These are phyloP conservation scores for Phragmatobia fuliginosa DNA, from an alignment of 2,888 invertebrate species.

Conservation along the genomic window DNA sequence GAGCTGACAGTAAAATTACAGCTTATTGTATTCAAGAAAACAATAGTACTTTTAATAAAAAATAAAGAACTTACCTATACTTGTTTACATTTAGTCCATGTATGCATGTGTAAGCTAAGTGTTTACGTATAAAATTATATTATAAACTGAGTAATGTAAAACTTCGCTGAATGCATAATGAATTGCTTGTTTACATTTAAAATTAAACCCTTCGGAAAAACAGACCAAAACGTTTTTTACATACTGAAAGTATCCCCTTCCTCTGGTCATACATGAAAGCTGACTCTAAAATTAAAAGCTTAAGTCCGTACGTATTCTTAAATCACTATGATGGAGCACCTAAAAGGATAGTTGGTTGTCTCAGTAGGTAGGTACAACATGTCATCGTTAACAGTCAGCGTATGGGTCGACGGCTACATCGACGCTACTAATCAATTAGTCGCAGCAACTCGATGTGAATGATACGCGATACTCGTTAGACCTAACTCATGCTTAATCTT, in stretches of 20 bases:
- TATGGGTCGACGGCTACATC: constrained; percentile 29
- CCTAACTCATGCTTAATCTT: constrained; percentile 48
- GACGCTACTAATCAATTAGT: constrained; percentile 21
- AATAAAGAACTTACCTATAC: constrained; percentile 46
- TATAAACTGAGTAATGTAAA: constrained; percentile 43
- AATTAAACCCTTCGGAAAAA: constrained; percentile 58
- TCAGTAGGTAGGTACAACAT: constrained; percentile 45
- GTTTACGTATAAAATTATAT: constrained; percentile 64
- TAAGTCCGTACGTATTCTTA: constrained; percentile 63
- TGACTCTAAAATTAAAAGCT: constrained; percentile 68
- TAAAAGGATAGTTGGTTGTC: constrained; percentile 55
- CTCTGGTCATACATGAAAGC: constrained; percentile 58
- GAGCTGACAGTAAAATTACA: constrained; percentile 44
- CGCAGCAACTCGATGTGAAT: constrained; percentile 29
- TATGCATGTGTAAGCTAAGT: constrained; percentile 50
- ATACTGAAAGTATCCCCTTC: constrained; percentile 46
- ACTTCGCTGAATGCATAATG: constrained; percentile 26
- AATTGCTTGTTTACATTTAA: constrained; percentile 54
- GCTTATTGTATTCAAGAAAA: constrained; percentile 35
- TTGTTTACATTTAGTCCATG: constrained; percentile 80
- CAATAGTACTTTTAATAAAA: constrained; percentile 43
- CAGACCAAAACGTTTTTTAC: constrained; percentile 64
- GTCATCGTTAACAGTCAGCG: constrained; percentile 41
- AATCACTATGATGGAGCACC: constrained; percentile 67
- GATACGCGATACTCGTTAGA: constrained; percentile 41